These are phyloP conservation scores for Falco novaeseelandiae DNA, from an alignment of 2,797 vertebrate genomes.

Conservation along the genomic window DNA sequence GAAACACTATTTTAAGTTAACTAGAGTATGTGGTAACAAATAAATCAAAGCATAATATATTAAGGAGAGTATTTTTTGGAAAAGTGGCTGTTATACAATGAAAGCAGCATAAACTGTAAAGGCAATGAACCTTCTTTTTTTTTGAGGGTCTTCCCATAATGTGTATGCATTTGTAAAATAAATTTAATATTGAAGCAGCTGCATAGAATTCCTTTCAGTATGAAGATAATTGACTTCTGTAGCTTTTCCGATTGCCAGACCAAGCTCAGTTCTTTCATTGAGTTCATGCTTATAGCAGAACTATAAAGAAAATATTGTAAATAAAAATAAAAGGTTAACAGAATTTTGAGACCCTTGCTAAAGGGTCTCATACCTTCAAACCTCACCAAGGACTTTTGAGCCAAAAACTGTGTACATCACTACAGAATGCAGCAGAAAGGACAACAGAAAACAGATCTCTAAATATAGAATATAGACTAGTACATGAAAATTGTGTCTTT, in stretches of 20 bases:
- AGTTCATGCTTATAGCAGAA: neutral
- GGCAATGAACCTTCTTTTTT: neutral
- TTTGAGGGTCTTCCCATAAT: rapidly evolving
- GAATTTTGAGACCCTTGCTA: neutral
- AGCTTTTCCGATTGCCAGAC: neutral
- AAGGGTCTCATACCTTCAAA: neutral
- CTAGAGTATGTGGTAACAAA: neutral
- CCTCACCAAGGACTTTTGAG: neutral
- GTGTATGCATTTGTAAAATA: neutral
- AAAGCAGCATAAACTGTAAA: neutral
- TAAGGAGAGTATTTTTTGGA: neutral
- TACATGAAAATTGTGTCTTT: neutral
- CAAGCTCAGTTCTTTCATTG: neutral
- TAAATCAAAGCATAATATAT: neutral
- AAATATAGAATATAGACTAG: neutral
- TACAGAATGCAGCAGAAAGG: neutral
- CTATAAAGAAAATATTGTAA: neutral
- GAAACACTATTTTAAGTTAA: neutral
- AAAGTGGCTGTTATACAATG: neutral
- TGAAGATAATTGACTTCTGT: neutral
- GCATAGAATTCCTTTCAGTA: neutral
- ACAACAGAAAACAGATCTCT: neutral
- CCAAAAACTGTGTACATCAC: neutral
- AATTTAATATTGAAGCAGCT: neutral
- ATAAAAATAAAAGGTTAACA: neutral